Percentiles rank a stretch among this genome's conserved stretches.
Evolutionary conservation across 2,113 vertebrate species (phyloP).

Genomic region (Hyaena hyaena): DNA sequence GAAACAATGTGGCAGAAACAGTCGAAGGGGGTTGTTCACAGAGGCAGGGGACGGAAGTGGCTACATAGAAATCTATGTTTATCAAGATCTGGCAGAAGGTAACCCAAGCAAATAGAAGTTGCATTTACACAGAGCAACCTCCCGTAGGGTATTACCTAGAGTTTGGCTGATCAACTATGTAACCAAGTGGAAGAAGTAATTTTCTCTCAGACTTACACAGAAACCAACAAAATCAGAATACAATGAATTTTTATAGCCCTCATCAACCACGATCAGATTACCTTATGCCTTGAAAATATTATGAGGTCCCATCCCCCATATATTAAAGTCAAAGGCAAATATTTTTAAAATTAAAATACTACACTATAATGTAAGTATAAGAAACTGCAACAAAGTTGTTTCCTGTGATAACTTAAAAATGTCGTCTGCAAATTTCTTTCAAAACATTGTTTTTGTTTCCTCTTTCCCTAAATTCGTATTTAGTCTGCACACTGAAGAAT

Average conservation of each 20-base stretch:
- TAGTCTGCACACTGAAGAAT: background rate
- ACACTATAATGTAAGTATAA: background rate
- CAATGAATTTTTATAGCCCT: background rate
- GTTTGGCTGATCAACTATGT: background rate
- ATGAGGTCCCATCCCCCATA: background rate
- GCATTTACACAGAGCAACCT: background rate
- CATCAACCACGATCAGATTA: background rate
- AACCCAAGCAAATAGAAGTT: background rate
- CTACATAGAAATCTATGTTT: background rate
- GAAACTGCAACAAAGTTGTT: background rate
- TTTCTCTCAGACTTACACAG: background rate
- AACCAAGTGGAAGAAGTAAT: background rate
- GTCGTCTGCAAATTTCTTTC: background rate
- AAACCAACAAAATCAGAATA: background rate
- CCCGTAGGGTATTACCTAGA: background rate
- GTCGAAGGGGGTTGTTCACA: fast-evolving
- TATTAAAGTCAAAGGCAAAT: background rate
- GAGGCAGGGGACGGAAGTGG: background rate
- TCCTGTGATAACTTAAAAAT: background rate
- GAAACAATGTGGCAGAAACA: background rate
- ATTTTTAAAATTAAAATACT: conserved; percentile 5
- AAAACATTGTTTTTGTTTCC: background rate
- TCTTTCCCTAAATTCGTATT: background rate
- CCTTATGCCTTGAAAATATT: background rate
- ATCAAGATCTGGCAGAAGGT: background rate